Evolutionary conservation across 2,797 vertebrate species (phyloP).

Genomic region (Rhynchonycteris naso): DNA sequence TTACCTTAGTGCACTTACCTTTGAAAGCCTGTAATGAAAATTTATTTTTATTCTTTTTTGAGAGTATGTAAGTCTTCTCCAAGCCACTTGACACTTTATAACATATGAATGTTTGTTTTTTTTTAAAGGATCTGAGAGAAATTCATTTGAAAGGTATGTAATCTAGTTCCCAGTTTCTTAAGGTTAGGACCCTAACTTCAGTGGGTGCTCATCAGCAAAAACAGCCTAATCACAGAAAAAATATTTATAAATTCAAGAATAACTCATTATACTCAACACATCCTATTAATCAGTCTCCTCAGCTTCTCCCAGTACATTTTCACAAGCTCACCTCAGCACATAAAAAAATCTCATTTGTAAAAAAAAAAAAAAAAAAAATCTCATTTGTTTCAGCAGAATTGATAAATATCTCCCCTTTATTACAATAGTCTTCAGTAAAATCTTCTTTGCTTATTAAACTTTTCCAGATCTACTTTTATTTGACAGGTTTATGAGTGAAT

Average conservation of each 20-base stretch:
- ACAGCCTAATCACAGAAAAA: neutral
- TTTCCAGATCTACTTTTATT: neutral
- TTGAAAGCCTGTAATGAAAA: neutral
- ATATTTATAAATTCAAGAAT: neutral
- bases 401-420: neutral
- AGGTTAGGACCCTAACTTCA: neutral
- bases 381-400: neutral
- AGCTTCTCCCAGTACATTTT: neutral
- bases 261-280: neutral
- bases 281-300: neutral
- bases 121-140: neutral
- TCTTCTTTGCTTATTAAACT: neutral
- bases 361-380: too few species aligned
- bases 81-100: neutral
- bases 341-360: neutral
- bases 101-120: neutral
- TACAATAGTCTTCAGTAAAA: neutral
- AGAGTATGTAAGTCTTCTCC: neutral
- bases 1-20: neutral
- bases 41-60: neutral
- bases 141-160: neutral
- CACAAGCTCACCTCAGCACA: neutral
- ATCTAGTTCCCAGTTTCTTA: neutral
- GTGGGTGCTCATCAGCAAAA: neutral
- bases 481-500: neutral